Evolutionary conservation across 1,140 invertebrate genomes (phyloP), one percentile per base, ranked within the genome.

Genomic region (Maconellicoccus hirsutus): DNA sequence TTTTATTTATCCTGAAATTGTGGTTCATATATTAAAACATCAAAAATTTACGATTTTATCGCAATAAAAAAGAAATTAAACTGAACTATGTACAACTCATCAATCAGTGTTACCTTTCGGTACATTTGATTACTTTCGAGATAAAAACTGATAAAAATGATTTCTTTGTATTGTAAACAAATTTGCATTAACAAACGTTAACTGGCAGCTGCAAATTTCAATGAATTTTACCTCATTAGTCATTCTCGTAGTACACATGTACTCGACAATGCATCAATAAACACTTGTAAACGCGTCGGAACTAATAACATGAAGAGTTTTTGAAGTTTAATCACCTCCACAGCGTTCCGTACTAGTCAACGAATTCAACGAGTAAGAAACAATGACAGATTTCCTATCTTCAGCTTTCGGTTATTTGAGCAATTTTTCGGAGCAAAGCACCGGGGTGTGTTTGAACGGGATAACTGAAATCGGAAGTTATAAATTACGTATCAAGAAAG

Each of bases 381-480:
- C 81, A 79, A 93, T 93, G 91, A 88, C 89, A 79, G 90, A 90
- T 78, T 85, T 93, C 76, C 90, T 94, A 79, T 92, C 92, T 82
- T 92, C 90, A 72, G 91, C 91, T 72, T 86, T 93, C 76, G 90
- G 89, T 73, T 91, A 91, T 79, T 89, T 93, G 77, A 89, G 87
- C 78, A 86, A 84, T 75, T 82, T 78, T 77, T 70, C 70, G 19
- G 25, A 14, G 71, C 73, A 80, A 78, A 76, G 74, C 80, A 80
- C 78, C 88, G 91, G 75, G 93, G 93, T 83, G 91, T 93, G 80
- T 94, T 94, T 81, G 89, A 96, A 72, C 94, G 94, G 33, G 91
- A 95, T 82, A 83, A 86, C 75, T 66, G 93, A 96, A 82, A 86
- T 97, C 75, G 91, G 88, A 74, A 89, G 88, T 78, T 88, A 93